These are phyloP conservation scores for Metalampra italica DNA, from an alignment of 2,888 invertebrate genomes.

Conservation along the genomic window DNA sequence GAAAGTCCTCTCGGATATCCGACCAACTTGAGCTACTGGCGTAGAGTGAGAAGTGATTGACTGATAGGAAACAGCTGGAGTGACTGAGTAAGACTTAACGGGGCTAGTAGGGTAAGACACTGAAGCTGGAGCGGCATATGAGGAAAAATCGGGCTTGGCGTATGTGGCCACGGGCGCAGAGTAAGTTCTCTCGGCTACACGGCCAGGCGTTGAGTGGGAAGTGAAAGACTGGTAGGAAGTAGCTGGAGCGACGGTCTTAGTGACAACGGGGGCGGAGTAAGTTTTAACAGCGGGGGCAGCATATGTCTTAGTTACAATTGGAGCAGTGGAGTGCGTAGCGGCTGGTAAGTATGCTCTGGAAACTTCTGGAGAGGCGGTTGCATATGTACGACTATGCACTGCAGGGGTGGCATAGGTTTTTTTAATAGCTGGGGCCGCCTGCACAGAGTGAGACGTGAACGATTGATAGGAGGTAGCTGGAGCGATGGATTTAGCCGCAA, in stretches of 20 bases:
- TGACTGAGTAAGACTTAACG: conserved; percentile 41
- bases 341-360: background rate
- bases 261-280: conserved; percentile 32
- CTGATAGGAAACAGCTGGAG: conserved; percentile 3
- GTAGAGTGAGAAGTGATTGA: background rate
- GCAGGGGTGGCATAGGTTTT: conserved; percentile 60
- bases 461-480: conserved; percentile 57
- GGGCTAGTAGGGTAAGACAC: conserved; percentile 28
- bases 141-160: too few relatives aligned
- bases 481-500: conserved; percentile 45
- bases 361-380: conserved; percentile 27
- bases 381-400: conserved; percentile 46
- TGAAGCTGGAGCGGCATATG: conserved; percentile 27
- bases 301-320: conserved; percentile 20
- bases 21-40: background rate
- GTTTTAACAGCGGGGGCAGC: conserved; percentile 63
- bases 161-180: conserved; percentile 58
- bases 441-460: conserved; percentile 41
- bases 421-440: conserved; percentile 27
- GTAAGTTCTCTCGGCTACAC: conserved; percentile 40
- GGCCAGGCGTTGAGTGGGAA: conserved; percentile 16
- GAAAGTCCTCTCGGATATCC: too few relatives aligned
- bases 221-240: conserved; percentile 18
- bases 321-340: conserved; percentile 10
- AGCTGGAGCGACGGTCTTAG: conserved; percentile 11